Conservation (phyloP, 2,113 vertebrate genomes). For the Myrmecophaga tridactyla region DNA sequence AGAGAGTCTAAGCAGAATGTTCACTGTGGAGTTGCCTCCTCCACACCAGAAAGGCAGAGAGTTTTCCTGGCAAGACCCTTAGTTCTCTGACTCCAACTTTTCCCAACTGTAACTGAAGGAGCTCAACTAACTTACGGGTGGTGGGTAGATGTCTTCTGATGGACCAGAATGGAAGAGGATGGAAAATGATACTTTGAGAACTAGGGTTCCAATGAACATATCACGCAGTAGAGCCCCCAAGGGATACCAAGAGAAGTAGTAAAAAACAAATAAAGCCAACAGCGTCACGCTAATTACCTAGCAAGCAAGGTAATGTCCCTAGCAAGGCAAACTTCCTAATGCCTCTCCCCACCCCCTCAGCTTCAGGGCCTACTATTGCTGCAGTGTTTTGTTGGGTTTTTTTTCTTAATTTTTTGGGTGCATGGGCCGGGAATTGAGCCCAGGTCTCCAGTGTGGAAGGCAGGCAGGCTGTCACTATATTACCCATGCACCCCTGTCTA, state of each 20-base stretch:
- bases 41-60: not conserved
- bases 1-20: not conserved
- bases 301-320: no score
- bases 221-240: not conserved
- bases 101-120: no score
- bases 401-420: no score
- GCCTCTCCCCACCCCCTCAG: no score
- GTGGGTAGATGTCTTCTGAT: not conserved
- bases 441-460: no score
- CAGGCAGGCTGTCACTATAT: no score
- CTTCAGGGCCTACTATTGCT: no score
- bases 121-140: not conserved
- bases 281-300: not conserved
- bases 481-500: no score
- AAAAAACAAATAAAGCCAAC: not conserved
- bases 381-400: no score
- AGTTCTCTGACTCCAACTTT: not conserved
- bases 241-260: not conserved
- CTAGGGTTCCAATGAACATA: not conserved
- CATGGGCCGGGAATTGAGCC: no score
- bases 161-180: not conserved
- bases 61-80: not conserved
- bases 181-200: not conserved
- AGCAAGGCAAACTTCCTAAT: no score
- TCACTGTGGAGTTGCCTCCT: no score